phyloP scores from a whole-genome alignment of 2,888 invertebrate genomes.

The Scaptomyza reducta region DNA sequence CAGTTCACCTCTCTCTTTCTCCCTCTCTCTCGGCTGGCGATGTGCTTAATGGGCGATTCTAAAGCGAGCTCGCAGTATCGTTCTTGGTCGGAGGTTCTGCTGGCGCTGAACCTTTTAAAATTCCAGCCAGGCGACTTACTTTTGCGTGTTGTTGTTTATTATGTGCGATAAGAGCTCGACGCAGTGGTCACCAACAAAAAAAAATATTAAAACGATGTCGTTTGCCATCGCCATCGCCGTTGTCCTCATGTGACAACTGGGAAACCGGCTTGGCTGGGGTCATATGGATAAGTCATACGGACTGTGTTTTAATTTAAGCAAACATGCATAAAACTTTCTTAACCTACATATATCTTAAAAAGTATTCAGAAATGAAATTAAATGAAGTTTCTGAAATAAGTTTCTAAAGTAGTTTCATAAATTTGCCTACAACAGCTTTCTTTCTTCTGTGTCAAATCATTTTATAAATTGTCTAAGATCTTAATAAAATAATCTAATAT shows the following conservation, averaged over 20 bases:
- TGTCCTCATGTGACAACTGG: conserved; percentile 38
- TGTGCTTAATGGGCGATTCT: conserved; percentile 4
- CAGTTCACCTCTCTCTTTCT: conserved; percentile 13
- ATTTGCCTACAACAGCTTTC: not conserved
- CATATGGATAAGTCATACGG: conserved; percentile 32
- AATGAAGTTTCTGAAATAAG: too few species aligned
- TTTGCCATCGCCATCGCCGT: conserved; percentile 17
- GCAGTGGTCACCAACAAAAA: conserved; percentile 50
- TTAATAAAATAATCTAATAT: not conserved
- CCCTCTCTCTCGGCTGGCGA: conserved; percentile 12
- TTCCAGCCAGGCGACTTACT: conserved; percentile 75
- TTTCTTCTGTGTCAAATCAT: not conserved
- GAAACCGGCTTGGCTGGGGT: conserved; percentile 71
- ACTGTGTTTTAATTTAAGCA: too few species aligned
- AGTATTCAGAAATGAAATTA: too few species aligned
- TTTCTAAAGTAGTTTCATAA: too few species aligned
- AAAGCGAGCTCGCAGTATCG: conserved; percentile 1
- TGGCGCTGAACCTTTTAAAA: conserved; percentile 82
- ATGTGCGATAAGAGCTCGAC: conserved; percentile 67
- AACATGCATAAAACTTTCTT: too few species aligned
- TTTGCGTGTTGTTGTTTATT: conserved; percentile 77
- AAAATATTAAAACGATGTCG: conserved; percentile 65
- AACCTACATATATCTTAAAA: too few species aligned
- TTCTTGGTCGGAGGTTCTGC: conserved; percentile 26
- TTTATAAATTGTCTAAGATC: not conserved